Base-by-base conservation (phyloP, 2,797 vertebrate species). In the Tauraco hartlaubi region DNA sequence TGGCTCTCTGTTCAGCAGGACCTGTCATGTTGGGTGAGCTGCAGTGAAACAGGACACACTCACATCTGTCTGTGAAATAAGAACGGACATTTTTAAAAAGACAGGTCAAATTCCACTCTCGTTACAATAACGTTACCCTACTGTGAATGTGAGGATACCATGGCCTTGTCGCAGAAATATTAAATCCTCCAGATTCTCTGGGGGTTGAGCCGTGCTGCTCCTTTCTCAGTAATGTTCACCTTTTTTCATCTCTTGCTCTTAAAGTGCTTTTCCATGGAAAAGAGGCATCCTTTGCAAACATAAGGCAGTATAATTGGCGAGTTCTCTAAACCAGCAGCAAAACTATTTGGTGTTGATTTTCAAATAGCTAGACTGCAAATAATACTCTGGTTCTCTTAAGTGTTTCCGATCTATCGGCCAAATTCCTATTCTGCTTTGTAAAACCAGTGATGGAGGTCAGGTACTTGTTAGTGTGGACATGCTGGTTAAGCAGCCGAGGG, bases 21-120 rank as follows among this genome's bases (percentile, higher is more conserved):
- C 73, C 85, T 79, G 94, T 82, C 68, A 39, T 3, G 7, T 52
- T n/a, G 29, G 55, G 74, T 59, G 83, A 86, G 74, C 84, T 90
- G 92, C 94, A 63, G 86, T 49, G 92, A 92, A 97, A 92, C 73
- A 51, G 85, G 94, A 95, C 91, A 88, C 93, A 56, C 84, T 64
- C 88, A 74, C 79, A 88, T 83, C 92, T 88, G 71, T 41, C 85
- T 90, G 90, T 63, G 85, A 97, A 96, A 88, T 58, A 58, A 79
- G 84, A 95, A 96, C 1, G 2, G 68, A 44, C 12, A 5, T 52
- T 73, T 91, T 52, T 28, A 18, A 83, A 85, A 76, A 82, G 43
- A 90, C 43, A 67, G 73, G 17, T 93, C 80, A 67, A 85, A 91
- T 82, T 89, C 48, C 71, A 63, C 63, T 62, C 63, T 41, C 17